phyloP scores from a whole-genome alignment of 2,113 vertebrate species.

The Sebastes schlegelii region DNA sequence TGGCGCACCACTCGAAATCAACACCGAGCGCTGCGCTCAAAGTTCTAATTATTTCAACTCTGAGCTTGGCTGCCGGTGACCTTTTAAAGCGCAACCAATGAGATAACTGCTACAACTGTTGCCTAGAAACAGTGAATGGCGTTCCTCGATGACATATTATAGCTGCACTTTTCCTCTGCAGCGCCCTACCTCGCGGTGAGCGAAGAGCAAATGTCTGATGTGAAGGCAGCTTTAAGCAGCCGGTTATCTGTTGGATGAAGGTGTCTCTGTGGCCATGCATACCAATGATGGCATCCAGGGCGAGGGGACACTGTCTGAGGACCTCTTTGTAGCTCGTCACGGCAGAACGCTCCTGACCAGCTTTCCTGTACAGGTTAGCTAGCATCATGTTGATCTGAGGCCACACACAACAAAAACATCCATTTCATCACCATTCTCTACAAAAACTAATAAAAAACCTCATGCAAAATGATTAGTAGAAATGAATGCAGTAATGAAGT shows the following conservation, averaged over 20 bases:
- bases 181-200: too few relatives aligned
- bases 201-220: too few relatives aligned
- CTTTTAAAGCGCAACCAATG: too few relatives aligned
- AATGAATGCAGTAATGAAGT: neutral
- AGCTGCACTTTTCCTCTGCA: too few relatives aligned
- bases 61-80: too few relatives aligned
- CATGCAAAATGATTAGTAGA: neutral
- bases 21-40: too few relatives aligned
- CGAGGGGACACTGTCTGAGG: constrained; percentile 96
- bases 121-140: too few relatives aligned
- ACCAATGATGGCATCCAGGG: constrained; percentile 97
- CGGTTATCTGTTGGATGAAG: neutral
- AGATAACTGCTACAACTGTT: too few relatives aligned
- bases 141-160: too few relatives aligned
- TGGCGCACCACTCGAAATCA: too few relatives aligned
- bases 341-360: constrained; percentile 96
- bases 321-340: constrained; percentile 99
- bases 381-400: constrained; percentile 99
- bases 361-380: constrained; percentile 97
- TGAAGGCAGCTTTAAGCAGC: neutral
- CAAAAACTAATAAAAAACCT: neutral
- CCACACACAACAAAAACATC: neutral
- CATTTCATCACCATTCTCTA: neutral
- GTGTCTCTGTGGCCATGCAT: constrained; percentile 10
- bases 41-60: too few relatives aligned